Conservation (phyloP, 2,888 invertebrate genomes). For the Lepidochrysops patricia region DNA sequence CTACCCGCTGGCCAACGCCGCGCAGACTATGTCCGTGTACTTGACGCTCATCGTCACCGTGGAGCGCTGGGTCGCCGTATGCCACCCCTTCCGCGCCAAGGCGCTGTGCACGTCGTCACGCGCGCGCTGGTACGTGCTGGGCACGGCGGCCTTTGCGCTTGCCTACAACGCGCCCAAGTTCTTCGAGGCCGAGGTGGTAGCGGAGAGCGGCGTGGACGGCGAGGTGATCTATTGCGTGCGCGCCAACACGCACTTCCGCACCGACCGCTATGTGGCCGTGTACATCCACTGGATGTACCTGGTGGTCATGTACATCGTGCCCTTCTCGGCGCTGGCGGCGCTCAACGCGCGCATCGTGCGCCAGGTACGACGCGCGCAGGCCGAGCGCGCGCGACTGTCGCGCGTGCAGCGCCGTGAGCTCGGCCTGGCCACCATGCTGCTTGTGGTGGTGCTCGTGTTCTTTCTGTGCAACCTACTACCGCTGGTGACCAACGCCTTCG, state of each 20-base stretch:
- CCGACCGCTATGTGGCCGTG: conserved; percentile 84
- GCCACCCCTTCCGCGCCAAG: conserved; percentile 90
- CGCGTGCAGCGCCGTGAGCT: conserved; percentile 94
- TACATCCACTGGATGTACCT: conserved; percentile 97
- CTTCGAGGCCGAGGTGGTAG: conserved; percentile 77
- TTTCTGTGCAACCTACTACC: conserved; percentile 93
- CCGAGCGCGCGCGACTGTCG: conserved; percentile 91
- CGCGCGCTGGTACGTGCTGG: conserved; percentile 88
- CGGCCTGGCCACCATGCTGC: conserved; percentile 94
- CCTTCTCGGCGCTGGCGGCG: conserved; percentile 89
- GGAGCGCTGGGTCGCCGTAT: conserved; percentile 95
- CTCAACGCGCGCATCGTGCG: conserved; percentile 93
- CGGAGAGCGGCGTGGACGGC: conserved; percentile 62
- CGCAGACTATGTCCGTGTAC: conserved; percentile 96
- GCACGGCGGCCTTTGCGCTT: conserved; percentile 85
- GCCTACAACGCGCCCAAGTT: conserved; percentile 90
- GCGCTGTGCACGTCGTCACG: conserved; percentile 92
- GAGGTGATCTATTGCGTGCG: conserved; percentile 80
- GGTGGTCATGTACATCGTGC: conserved; percentile 94
- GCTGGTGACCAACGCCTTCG: conserved; percentile 88
- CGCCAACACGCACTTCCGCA: conserved; percentile 79
- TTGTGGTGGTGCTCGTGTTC: conserved; percentile 95
- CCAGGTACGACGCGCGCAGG: conserved; percentile 91
- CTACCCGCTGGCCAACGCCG: conserved; percentile 88
- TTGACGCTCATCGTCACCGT: conserved; percentile 91